Evolutionary conservation across 92 coral and sea anemone species (phyloP), one percentile per base, ranked within the genome.

Genomic region (Desmophyllum pertusum): DNA sequence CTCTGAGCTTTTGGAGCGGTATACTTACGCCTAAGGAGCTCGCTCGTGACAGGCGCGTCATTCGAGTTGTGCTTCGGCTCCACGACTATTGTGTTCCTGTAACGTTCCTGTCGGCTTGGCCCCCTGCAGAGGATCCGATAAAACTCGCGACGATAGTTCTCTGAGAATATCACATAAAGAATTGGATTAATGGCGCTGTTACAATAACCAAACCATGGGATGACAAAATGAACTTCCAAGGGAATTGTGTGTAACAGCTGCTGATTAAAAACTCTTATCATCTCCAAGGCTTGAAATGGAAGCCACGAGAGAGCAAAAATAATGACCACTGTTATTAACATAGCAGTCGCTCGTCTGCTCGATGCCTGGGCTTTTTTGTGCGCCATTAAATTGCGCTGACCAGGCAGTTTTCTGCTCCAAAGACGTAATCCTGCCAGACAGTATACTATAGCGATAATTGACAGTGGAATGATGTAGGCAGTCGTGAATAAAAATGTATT

Each of bases 161-260:
- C 93, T n/a, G 95, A 92, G 70, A 92, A 92, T 23, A 89, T 72
- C 25, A 92, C 93, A 45, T 92, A 92, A 29, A 92, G 77, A 25
- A 92, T 83, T 15, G 95, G 95, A 70, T 92, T 92, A 48, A 92
- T 84, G 25, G 95, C 95, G 27, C 91, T 77, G 78, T 92, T 92
- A 10, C 89, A 87, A 50, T 78, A 92, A 15, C 93, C 95, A 64
- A 89, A 57, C 89, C 90, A 92, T 3, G 95, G 95, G 41, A 76
- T 65, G 14, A 89, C 74, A 59, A 89, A 10, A 17, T 18, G 10
- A 29, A 86, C 29, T 39, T 81, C 45, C n/a, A 69, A 3, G 17
- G 93, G 95, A 13, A 89, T n/a, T 45, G 55, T 53, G 0, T 8
- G 21, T 17, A 39, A 15, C 1, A 83, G 8, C 29, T 30, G 3